These are phyloP conservation scores for Nephrotoma guestfalica DNA, from an alignment of 2,888 invertebrate genomes.

Conservation along the genomic window DNA sequence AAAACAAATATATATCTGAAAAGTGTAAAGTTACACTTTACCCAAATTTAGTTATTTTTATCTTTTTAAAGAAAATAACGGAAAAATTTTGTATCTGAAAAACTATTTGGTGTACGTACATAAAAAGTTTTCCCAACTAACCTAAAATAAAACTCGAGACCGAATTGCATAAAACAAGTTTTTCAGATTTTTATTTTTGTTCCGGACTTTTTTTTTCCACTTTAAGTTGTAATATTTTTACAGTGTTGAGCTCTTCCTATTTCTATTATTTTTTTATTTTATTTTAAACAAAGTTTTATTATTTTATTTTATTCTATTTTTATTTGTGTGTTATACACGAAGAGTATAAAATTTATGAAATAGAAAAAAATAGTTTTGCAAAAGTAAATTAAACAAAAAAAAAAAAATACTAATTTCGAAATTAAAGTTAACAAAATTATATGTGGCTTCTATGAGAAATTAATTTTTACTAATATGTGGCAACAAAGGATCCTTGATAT, in stretches of 20 bases:
- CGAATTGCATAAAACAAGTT: background rate
- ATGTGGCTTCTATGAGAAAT: constrained; percentile 1
- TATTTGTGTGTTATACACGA: background rate
- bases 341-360: background rate
- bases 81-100: background rate
- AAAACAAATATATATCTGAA: background rate
- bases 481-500: constrained; percentile 14
- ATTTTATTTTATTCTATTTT: background rate
- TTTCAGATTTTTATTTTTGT: background rate
- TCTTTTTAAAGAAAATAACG: background rate
- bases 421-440: background rate
- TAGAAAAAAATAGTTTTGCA: background rate
- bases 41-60: background rate
- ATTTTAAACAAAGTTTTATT: background rate
- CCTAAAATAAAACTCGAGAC: background rate
- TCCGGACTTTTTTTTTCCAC: background rate
- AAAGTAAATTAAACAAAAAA: background rate
- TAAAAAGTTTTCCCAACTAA: background rate
- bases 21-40: background rate
- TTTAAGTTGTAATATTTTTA: background rate
- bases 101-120: background rate
- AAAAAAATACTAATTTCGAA: background rate
- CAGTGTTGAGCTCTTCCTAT: background rate
- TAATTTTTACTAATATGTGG: constrained; percentile 13
- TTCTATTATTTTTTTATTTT: background rate